These are phyloP conservation scores for Tyto alba DNA, from an alignment of 2,113 vertebrate species.

Conservation along the genomic window DNA sequence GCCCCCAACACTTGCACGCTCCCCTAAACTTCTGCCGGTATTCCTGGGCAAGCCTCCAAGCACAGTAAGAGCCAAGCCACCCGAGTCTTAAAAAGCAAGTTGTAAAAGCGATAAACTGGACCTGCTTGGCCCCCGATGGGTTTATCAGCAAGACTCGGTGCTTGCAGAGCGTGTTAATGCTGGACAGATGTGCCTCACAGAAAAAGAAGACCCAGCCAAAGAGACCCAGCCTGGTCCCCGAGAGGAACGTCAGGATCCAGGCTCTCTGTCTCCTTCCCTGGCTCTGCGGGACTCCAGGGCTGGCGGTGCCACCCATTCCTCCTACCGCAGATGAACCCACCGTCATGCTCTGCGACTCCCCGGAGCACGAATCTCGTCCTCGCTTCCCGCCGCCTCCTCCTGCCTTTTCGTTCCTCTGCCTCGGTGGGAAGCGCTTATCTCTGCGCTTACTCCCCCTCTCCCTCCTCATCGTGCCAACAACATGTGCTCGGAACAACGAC, in stretches of 20 bases:
- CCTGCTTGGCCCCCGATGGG: fast-evolving
- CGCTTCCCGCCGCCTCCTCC: not conserved
- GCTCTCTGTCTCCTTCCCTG: not conserved
- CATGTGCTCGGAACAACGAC: not conserved
- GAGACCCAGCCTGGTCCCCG: fast-evolving
- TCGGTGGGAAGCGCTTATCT: not conserved
- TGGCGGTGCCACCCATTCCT: not conserved
- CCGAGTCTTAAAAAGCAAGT: not conserved
- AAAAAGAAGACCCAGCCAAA: not conserved
- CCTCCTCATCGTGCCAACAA: not conserved
- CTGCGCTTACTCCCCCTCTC: slow-evolving; percentile 3
- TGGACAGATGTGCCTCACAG: not conserved
- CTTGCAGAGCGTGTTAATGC: not conserved
- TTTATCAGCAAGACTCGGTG: not conserved
- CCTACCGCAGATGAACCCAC: not conserved
- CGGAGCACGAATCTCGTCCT: not conserved
- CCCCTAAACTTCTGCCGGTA: not conserved
- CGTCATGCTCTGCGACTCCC: not conserved
- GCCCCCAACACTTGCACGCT: not conserved
- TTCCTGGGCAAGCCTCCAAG: not conserved
- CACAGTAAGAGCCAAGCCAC: not conserved
- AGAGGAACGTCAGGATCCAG: not conserved
- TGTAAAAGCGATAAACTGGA: not conserved
- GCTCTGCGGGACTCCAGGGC: not conserved
- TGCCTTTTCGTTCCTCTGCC: not conserved